Evolutionary conservation across 2,797 vertebrate genomes (phyloP), one percentile per base, ranked within the genome.

Genomic region (Cyprinodon diabolis): DNA sequence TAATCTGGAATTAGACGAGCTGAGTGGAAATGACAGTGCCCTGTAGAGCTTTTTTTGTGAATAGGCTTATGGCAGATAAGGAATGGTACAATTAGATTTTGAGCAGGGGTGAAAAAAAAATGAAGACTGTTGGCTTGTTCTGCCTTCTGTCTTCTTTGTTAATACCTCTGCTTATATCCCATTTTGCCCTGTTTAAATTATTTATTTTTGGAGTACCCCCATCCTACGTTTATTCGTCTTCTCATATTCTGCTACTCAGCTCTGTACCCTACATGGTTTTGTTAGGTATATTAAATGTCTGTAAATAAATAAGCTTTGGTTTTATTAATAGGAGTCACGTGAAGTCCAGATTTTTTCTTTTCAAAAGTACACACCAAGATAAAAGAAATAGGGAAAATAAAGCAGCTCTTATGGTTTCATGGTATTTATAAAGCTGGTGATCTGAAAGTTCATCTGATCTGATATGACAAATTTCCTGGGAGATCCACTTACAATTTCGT

Each of bases 1-100:
- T 92, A 91, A 90, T 88, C 90, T 91, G 92, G 92, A 93, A 92
- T 93, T 90, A 91, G 90, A 90, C 82, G 71, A 74, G 86, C 82
- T 86, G 89, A 88, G 91, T 91, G 87, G 90, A 91, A 92, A 93
- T 92, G 88, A 88, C 91, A 74, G 90, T 88, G 92, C 90, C 92
- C 91, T 87, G 92, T 90, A 90, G 93, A 93, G 91, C 87, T 90
- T 90, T 91, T 90, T 91, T 90, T 80, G 85, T 94, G 90, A 95
- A 94, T 91, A 92, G 91, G 83, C 87, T 93, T 91, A 89, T 84
- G 74, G 78, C 63, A 91, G 92, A 94, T 95, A 93, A 92, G 92
- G 72, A 91, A 83, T 86, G 79, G 87, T 87, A 94, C 90, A 93
- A 93, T 93, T 93, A 89, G 88, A 93, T 93, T 87, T 91, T 78